Percentiles rank a stretch among this genome's conserved stretches.
These are phyloP conservation scores for Tetramorium bicarinatum DNA, from an alignment of 2,888 invertebrate species.

Conservation along the genomic window DNA sequence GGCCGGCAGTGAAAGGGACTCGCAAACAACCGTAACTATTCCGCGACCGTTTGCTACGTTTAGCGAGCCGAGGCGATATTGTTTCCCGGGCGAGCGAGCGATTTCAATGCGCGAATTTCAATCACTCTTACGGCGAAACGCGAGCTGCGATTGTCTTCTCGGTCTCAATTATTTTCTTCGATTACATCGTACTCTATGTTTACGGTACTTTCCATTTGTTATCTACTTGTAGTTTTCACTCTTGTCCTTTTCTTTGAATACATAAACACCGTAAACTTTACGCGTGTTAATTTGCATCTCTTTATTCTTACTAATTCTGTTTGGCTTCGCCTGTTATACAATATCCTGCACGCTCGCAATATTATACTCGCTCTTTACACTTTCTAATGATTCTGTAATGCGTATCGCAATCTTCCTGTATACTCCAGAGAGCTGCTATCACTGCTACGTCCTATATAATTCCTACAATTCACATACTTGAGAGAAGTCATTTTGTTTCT, in stretches of 20 bases:
- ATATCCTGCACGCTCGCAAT: not conserved
- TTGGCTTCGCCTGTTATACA: constrained; percentile 8
- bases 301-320: constrained; percentile 5
- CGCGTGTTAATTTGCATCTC: not conserved
- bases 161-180: not conserved
- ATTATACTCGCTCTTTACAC: not conserved
- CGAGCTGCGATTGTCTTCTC: not conserved
- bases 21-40: constrained; percentile 42
- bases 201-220: not conserved
- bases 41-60: not conserved
- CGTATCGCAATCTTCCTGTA: constrained; percentile 9
- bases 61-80: constrained; percentile 30
- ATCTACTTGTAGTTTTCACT: not conserved
- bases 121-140: not conserved
- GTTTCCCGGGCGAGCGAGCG: constrained; percentile 15
- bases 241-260: no score
- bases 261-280: not conserved
- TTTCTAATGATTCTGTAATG: constrained; percentile 25
- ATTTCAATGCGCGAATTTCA: constrained; percentile 28
- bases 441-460: not conserved
- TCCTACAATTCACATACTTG: constrained; percentile 24
- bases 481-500: constrained; percentile 29
- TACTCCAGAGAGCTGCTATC: not conserved
- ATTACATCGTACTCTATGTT: not conserved
- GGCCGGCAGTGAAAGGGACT: constrained; percentile 82